Evolutionary conservation across 2,888 invertebrate genomes (phyloP).

Genomic region (Caenorhabditis sp.): DNA sequence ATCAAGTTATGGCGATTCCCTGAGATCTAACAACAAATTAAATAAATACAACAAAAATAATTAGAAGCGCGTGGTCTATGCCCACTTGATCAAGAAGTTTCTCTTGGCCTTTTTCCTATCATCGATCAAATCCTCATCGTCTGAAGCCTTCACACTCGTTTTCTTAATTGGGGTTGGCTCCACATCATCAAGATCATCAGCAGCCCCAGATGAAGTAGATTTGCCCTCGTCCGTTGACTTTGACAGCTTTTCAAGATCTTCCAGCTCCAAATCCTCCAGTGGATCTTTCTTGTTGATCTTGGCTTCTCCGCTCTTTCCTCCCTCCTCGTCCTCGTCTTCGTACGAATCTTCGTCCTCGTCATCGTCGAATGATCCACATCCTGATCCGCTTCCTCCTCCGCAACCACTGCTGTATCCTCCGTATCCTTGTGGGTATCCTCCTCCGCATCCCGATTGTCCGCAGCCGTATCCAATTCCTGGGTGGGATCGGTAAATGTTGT

Average conservation of each 20-base stretch:
- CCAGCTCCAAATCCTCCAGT: conserved; percentile 62
- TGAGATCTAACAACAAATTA: conserved; percentile 29
- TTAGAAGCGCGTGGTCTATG: not conserved
- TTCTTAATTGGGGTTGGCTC: conserved; percentile 24
- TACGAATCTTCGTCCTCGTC: conserved; percentile 43
- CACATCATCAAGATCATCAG: conserved; percentile 1
- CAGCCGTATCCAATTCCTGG: conserved; percentile 61
- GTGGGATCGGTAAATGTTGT: conserved; percentile 62
- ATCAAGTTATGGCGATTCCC: conserved; percentile 1
- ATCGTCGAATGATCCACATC: conserved; percentile 38
- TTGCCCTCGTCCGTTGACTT: conserved; percentile 35
- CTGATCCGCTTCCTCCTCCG: conserved; percentile 31
- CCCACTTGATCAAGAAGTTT: conserved; percentile 52
- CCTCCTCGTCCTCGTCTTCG: conserved; percentile 49
- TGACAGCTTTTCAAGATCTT: conserved; percentile 65
- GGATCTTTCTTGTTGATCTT: conserved; percentile 61
- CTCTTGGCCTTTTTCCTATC: conserved; percentile 33
- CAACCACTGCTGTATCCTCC: conserved; percentile 47
- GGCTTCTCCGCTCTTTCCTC: conserved; percentile 53
- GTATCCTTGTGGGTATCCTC: conserved; percentile 24
- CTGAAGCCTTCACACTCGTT: conserved; percentile 5
- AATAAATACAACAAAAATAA: conserved; percentile 6
- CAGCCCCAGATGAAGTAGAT: not conserved
- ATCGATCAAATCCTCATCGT: conserved; percentile 51
- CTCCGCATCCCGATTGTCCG: conserved; percentile 45